phyloP scores from a whole-genome alignment of 2,797 vertebrate genomes.

The Balearica regulorum region DNA sequence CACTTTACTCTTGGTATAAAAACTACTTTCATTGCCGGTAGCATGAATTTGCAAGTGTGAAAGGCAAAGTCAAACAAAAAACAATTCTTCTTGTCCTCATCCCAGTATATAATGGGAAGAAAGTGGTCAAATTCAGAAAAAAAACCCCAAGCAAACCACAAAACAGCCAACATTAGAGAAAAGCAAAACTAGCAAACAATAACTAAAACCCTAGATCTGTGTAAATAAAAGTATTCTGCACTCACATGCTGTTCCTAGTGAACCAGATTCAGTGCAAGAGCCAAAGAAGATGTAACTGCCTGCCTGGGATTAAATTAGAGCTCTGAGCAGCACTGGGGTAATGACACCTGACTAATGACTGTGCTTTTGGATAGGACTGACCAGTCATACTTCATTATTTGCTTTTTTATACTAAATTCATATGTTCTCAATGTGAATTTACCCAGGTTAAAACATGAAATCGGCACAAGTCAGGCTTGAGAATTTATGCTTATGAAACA shows the following conservation, averaged over 20 bases:
- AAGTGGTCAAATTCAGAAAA: background rate
- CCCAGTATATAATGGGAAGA: background rate
- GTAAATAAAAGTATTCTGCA: background rate
- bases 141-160: background rate
- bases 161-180: background rate
- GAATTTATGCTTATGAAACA: background rate
- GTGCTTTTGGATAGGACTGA: background rate
- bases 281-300: background rate
- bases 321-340: background rate
- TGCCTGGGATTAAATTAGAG: background rate
- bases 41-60: background rate
- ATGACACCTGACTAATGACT: background rate
- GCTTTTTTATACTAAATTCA: background rate
- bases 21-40: background rate
- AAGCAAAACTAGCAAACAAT: background rate
- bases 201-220: background rate
- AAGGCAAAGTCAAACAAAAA: background rate
- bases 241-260: background rate
- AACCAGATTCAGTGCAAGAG: background rate
- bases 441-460: background rate
- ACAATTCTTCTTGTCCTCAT: background rate
- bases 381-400: background rate
- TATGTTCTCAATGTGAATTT: background rate
- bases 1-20: slow-evolving; percentile 6
- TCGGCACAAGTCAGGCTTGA: background rate